phyloP scores from a whole-genome alignment of 1,140 invertebrate genomes.

The Ruditapes philippinarum region DNA sequence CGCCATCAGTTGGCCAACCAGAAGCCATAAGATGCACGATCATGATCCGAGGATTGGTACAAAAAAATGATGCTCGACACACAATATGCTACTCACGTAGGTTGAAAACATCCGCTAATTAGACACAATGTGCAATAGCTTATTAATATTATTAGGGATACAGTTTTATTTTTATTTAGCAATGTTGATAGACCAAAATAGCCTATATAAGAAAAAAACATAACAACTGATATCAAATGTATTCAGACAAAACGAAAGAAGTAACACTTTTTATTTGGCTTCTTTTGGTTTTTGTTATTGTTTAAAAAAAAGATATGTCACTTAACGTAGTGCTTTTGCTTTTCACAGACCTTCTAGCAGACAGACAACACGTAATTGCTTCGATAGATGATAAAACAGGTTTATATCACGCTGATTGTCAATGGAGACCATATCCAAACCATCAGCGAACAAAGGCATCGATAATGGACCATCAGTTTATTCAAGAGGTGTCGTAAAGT shows the following conservation, averaged over 20 bases:
- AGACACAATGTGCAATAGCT: too few relatives aligned
- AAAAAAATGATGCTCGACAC: slow-evolving; percentile 44
- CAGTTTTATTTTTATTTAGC: too few relatives aligned
- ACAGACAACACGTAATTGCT: background rate
- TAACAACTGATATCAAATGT: too few relatives aligned
- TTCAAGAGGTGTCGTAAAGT: slow-evolving; percentile 65
- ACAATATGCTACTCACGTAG: slow-evolving; percentile 54
- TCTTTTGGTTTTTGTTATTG: too few relatives aligned
- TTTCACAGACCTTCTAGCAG: slow-evolving; percentile 2
- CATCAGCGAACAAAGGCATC: slow-evolving; percentile 68
- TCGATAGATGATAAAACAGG: slow-evolving; percentile 70
- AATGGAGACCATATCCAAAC: slow-evolving; percentile 65
- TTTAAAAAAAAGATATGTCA: too few relatives aligned
- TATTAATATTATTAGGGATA: too few relatives aligned
- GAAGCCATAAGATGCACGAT: slow-evolving; percentile 70
- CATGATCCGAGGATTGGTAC: slow-evolving; percentile 60
- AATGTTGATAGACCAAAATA: too few relatives aligned
- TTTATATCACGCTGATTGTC: slow-evolving; percentile 68
- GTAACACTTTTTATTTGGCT: too few relatives aligned
- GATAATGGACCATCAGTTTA: slow-evolving; percentile 75
- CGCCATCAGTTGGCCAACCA: slow-evolving; percentile 37
- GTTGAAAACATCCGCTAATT: too few relatives aligned
- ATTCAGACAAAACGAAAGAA: too few relatives aligned
- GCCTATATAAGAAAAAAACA: too few relatives aligned
- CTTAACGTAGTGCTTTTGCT: too few relatives aligned